Evolutionary conservation across 2,888 invertebrate genomes (phyloP), one percentile per base, ranked within the genome.

Genomic region (Chymomyza fuscimana): DNA sequence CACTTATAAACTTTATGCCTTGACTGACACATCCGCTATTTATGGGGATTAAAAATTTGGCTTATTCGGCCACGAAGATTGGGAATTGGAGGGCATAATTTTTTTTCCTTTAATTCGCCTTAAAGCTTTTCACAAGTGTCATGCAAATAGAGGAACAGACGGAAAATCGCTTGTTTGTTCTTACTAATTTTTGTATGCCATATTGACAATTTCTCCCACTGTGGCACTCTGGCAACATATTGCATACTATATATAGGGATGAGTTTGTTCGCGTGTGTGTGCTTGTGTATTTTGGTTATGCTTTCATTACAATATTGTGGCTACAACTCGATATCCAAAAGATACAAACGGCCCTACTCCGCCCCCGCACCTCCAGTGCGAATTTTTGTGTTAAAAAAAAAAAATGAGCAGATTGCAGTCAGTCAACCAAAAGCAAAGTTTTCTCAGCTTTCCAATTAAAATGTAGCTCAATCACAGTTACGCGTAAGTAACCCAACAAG

Each of bases 381-480:
- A 16, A n/a, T 40, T 40, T 40, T 40, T n/a, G 16, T 4, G 16
- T 16, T 52, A 6, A 52, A 52, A 51, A 16, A n/a, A n/a, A n/a
- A 52, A 52, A 19, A 7, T 3, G n/a, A 54, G 40, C 6, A 46
- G 40, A 46, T 46, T 46, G 40, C 40, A 46, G 10, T 12, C 72
- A 62, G 62, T 62, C 58, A 67, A 32, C 25, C 9, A 29, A 51
- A 6, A 72, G 65, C 36, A 16, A 9, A 54, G 64, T 54, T 67
- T 61, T 58, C 56, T 67, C 59, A 58, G 64, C 67, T 61, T 65
- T 67, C 56, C 63, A 72, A 80, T 80, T 78, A 76, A 82, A 82
- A 80, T 75, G 65, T 69, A 22, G 65, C 76, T 40, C 40, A 63
- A 66, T 64, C 72, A 66, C 72, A 72, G 76, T 65, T 65, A 76